phyloP scores from a whole-genome alignment of 2,797 vertebrate species.

The Scyliorhinus canicula region DNA sequence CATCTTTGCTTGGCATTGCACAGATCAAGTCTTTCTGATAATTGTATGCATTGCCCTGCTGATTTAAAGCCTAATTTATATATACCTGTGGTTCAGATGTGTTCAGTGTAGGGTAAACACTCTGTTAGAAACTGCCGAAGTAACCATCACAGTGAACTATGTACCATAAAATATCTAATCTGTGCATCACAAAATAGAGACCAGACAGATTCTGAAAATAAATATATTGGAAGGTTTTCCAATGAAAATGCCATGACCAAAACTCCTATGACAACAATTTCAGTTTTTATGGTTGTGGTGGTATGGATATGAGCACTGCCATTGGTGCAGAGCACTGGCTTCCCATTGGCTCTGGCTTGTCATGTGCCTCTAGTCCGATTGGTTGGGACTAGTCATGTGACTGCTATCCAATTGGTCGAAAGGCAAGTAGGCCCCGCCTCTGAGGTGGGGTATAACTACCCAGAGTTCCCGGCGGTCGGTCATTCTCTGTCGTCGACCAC shows the following conservation, averaged over 20 bases:
- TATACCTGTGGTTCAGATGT: background rate
- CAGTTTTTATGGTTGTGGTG: too few relatives aligned
- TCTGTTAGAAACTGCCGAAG: background rate
- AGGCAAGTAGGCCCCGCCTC: too few relatives aligned
- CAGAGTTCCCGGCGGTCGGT: too few relatives aligned
- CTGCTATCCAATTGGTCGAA: too few relatives aligned
- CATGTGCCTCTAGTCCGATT: too few relatives aligned
- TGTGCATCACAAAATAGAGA: background rate
- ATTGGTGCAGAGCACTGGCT: too few relatives aligned
- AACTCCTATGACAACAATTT: background rate
- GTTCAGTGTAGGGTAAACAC: background rate
- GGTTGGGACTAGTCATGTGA: too few relatives aligned
- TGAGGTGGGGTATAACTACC: too few relatives aligned
- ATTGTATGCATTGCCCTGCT: background rate
- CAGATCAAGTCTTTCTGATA: background rate
- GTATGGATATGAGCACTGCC: too few relatives aligned
- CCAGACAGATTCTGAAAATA: background rate
- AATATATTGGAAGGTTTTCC: background rate
- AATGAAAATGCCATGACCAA: background rate
- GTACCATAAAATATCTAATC: background rate
- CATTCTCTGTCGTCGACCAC: too few relatives aligned
- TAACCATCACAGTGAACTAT: background rate
- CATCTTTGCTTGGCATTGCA: background rate
- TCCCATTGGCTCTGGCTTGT: too few relatives aligned
- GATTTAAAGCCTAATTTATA: constrained; percentile 14